Base-by-base conservation (phyloP, 2,113 vertebrate species). In the Pseudorasbora parva region DNA sequence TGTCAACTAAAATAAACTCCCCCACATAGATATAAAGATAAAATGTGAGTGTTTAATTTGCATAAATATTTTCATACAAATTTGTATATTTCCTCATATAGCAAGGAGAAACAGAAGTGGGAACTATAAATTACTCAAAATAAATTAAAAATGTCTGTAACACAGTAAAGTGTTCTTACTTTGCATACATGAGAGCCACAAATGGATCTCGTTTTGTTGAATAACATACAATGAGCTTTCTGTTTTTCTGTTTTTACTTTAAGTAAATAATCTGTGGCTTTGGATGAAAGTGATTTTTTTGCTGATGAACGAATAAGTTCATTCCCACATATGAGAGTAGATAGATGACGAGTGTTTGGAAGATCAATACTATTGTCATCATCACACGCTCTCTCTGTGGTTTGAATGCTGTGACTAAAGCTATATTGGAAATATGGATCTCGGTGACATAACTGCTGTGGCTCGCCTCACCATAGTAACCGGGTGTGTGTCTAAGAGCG, bases 401-500 rank as follows among this genome's bases (percentile, higher is more conserved):
- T 66, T 79, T 11, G 23, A 25, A 79, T 79, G 59, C 23, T 66
- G 43, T 66, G 15, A 66, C 17, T 64, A 64, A 78, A 78, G 37
- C 3, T 4, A 7, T 62, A 62, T 21, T 66, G 77, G 41, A 78
- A 78, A 86, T 82, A 82, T 78, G 54, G 54, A 82, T 82, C 41
- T 51, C 14, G 3, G 17, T 79, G 59, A 79, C 43, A 66, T 66
- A 66, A 79, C 60, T 27, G 33, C 54, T 41, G 51, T 11, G 21
- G 74, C 57, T 30, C 25, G 23, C 51, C 27, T 82, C 72, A 51
- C 74, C 73, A 82, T 82, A 86, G 85, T 73, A 83, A 83, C 57
- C 2, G 41, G 43, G 23, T 66, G 15, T 21, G 8, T 49, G 59
- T 62, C 25, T 62, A 9, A 33, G 25, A n/a, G 59, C 17, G 25